A percentile compares a stretch with the other conserved stretches of the same genome.
These are phyloP conservation scores for Theropithecus gelada DNA, from an alignment of 2,113 vertebrate species.

Conservation along the genomic window DNA sequence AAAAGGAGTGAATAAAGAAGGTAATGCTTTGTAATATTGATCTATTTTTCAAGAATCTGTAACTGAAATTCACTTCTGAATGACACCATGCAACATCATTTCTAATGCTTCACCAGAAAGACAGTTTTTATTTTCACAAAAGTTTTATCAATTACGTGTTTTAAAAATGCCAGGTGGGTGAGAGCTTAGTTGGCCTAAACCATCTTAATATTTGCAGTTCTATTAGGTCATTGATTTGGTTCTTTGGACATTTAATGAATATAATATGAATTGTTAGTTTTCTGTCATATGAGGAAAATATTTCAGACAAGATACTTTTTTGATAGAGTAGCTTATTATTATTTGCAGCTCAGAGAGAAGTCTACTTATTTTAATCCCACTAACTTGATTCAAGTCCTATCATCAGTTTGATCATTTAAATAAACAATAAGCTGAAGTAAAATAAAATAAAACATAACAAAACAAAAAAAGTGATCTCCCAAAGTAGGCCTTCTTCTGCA, in stretches of 20 bases:
- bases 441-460: background rate
- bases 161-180: slow-evolving; percentile 58
- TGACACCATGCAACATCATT: background rate
- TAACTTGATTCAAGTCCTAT: slow-evolving; percentile 1
- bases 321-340: background rate
- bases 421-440: slow-evolving; percentile 59
- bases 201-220: background rate
- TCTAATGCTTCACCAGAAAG: slow-evolving; percentile 48
- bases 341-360: background rate
- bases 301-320: slow-evolving; percentile 27
- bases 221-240: slow-evolving; percentile 43
- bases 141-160: slow-evolving; percentile 61
- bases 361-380: slow-evolving; percentile 33
- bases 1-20: slow-evolving; percentile 53
- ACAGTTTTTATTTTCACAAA: slow-evolving; percentile 57
- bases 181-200: slow-evolving; percentile 36
- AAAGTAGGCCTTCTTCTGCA: slow-evolving; percentile 54
- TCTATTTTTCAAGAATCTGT: slow-evolving; percentile 62
- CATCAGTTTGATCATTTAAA: slow-evolving; percentile 58
- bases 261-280: slow-evolving; percentile 43
- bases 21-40: slow-evolving; percentile 58
- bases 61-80: slow-evolving; percentile 61
- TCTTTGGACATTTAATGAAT: background rate
- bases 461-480: slow-evolving; percentile 15
- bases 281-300: background rate